These are phyloP conservation scores for Tympanuchus pallidicinctus DNA, from an alignment of 2,113 vertebrate species.

Conservation along the genomic window DNA sequence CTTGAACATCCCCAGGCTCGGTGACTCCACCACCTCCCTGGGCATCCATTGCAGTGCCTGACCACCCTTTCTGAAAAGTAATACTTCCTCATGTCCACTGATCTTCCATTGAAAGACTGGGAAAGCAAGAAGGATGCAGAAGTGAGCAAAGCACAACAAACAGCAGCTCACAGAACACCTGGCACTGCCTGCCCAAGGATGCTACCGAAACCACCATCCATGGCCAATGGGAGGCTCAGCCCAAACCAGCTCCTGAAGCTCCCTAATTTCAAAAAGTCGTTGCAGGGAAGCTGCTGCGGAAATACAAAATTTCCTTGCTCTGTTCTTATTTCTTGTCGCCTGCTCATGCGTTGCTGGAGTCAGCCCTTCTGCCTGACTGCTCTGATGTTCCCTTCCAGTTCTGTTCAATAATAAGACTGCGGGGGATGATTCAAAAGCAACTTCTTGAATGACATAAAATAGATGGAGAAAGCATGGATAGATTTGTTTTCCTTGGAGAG, in stretches of 20 bases:
- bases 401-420: neutral
- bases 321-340: neutral
- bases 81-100: no score
- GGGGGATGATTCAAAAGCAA: neutral
- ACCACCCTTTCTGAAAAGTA: no score
- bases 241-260: neutral
- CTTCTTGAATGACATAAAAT: neutral
- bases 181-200: neutral
- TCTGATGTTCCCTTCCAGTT: neutral
- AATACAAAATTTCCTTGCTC: neutral
- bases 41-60: no score
- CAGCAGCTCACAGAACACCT: fast-evolving
- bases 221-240: neutral
- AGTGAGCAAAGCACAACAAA: fast-evolving
- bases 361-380: neutral
- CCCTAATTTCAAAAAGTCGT: neutral
- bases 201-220: neutral
- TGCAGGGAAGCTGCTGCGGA: neutral
- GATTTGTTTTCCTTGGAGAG: conserved; percentile 33
- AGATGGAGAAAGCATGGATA: neutral
- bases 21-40: no score
- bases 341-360: neutral
- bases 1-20: no score
- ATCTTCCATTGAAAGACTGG: neutral
- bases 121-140: neutral